phyloP scores from a whole-genome alignment of 2,113 vertebrate species.

The Platichthys stellatus region DNA sequence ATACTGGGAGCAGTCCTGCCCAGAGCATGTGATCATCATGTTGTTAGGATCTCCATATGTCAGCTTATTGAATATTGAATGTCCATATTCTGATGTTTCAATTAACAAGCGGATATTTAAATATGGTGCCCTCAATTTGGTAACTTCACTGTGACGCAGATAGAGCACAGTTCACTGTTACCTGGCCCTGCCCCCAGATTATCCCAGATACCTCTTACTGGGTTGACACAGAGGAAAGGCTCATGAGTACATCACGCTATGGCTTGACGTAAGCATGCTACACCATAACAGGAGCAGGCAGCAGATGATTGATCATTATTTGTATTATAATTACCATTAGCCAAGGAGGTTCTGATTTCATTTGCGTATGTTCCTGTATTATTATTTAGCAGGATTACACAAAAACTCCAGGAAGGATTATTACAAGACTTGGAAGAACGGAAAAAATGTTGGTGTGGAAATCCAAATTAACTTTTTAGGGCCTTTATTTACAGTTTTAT shows the following conservation, averaged over 20 bases:
- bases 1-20: neutral
- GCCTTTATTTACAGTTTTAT: too few relatives aligned
- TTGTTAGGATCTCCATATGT: neutral
- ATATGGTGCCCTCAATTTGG: neutral
- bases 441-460: too few relatives aligned
- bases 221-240: neutral
- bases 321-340: too few relatives aligned
- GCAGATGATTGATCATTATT: neutral
- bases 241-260: neutral
- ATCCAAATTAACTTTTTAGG: too few relatives aligned
- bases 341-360: too few relatives aligned
- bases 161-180: neutral
- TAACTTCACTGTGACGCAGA: neutral
- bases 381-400: neutral
- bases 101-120: neutral
- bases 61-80: neutral
- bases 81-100: neutral
- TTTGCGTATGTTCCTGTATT: neutral
- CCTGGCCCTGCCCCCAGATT: neutral
- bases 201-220: slow-evolving; percentile 6
- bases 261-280: neutral
- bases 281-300: neutral
- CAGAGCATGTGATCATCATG: neutral
- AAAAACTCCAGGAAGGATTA: too few relatives aligned
- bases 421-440: too few relatives aligned